Evolutionary conservation across 2,888 invertebrate genomes (phyloP).

Genomic region (Drosophila helvetica): DNA sequence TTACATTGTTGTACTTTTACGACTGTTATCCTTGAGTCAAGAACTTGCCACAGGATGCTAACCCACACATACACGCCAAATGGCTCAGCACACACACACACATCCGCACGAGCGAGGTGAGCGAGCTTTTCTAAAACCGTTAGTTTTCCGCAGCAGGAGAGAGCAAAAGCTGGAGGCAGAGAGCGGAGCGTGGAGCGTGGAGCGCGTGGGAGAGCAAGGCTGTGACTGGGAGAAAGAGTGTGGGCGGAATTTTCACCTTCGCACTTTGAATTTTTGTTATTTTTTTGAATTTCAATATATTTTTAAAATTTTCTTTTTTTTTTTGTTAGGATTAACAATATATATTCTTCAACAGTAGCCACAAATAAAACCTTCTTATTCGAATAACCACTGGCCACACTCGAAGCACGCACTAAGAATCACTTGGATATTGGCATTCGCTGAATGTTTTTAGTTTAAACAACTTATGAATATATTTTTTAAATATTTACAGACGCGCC

Average conservation of each 20-base stretch:
- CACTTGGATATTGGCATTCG: constrained; percentile 12
- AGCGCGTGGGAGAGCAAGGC: constrained; percentile 22
- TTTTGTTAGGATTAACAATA: constrained; percentile 14
- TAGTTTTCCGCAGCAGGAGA: constrained; percentile 44
- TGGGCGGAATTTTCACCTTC: constrained; percentile 74
- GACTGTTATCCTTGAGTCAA: constrained; percentile 81
- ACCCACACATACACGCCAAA: constrained; percentile 48
- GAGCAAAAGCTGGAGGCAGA: neutral
- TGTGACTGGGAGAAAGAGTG: constrained; percentile 41
- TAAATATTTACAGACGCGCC: constrained; percentile 76
- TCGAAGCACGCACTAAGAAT: constrained; percentile 38
- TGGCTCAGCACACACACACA: constrained; percentile 39
- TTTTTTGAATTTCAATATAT: constrained; percentile 43
- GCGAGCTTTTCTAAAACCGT: constrained; percentile 75
- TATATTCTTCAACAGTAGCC: constrained; percentile 4
- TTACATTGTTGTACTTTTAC: constrained; percentile 78
- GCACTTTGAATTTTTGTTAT: constrained; percentile 58
- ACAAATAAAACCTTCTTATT: constrained; percentile 6
- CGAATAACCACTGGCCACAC: constrained; percentile 41
- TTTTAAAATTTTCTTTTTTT: constrained; percentile 35
- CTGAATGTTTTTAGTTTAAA: constrained; percentile 44
- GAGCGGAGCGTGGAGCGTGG: constrained; percentile 20
- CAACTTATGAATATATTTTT: constrained; percentile 64
- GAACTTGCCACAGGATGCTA: constrained; percentile 78
- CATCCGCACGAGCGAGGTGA: constrained; percentile 61